A percentile compares a stretch with the other conserved stretches of the same genome.
These are phyloP conservation scores for Drosophila bunnanda DNA, from an alignment of 2,888 invertebrate genomes.

Conservation along the genomic window DNA sequence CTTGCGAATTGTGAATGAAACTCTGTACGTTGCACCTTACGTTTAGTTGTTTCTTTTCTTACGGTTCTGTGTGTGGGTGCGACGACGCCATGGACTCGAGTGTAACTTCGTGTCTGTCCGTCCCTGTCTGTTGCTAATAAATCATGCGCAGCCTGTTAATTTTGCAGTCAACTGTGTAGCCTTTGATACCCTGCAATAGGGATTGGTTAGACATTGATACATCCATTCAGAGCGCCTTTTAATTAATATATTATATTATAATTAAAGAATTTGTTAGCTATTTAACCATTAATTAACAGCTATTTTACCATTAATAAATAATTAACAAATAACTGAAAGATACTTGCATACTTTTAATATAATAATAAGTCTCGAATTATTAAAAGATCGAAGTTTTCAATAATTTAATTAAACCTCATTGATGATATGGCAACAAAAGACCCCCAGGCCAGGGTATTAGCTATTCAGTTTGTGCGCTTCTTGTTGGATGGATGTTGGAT, in stretches of 20 bases:
- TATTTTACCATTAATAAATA: too few relatives aligned
- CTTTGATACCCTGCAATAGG: constrained; percentile 18
- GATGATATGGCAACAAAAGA: background rate
- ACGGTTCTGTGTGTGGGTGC: constrained; percentile 45
- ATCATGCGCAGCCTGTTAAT: constrained; percentile 59
- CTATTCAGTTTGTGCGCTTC: constrained; percentile 11
- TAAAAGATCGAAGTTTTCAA: too few relatives aligned
- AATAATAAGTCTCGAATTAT: too few relatives aligned
- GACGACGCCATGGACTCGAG: constrained; percentile 41
- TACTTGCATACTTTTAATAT: too few relatives aligned
- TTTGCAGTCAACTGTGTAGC: constrained; percentile 35
- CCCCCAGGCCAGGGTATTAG: constrained; percentile 17
- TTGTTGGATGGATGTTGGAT: constrained; percentile 17
- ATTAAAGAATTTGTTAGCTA: too few relatives aligned
- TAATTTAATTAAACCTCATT: background rate
- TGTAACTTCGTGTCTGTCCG: constrained; percentile 64
- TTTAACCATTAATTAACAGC: too few relatives aligned
- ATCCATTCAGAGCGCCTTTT: too few relatives aligned
- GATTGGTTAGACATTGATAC: too few relatives aligned
- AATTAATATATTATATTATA: too few relatives aligned
- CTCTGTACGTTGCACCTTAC: constrained; percentile 16
- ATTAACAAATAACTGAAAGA: background rate
- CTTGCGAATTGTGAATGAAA: constrained; percentile 59
- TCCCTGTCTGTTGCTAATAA: constrained; percentile 66
- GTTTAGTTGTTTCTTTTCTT: constrained; percentile 1